These are phyloP conservation scores for Natrix natrix DNA, from an alignment of 2,797 vertebrate species.

Conservation along the genomic window DNA sequence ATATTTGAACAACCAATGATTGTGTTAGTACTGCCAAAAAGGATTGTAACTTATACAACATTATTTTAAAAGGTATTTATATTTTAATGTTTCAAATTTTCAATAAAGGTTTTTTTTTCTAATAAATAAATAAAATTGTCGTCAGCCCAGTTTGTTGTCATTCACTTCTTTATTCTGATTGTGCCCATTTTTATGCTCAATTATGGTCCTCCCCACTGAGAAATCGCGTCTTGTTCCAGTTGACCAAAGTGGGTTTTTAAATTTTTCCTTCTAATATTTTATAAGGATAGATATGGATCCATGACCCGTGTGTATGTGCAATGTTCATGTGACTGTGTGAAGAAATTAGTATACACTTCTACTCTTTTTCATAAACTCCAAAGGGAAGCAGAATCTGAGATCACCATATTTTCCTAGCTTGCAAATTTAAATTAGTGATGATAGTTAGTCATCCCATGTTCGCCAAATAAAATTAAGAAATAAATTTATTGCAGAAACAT, in stretches of 20 bases:
- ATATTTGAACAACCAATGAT: too few species aligned
- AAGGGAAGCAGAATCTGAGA: conserved; percentile 50
- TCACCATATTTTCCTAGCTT: conserved; percentile 57
- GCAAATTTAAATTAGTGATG: conserved; percentile 61
- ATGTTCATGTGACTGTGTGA: background rate
- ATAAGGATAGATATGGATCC: conserved; percentile 64
- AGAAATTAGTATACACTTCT: background rate
- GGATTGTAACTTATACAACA: too few species aligned
- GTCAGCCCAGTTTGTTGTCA: background rate
- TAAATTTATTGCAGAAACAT: conserved; percentile 75
- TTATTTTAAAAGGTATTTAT: too few species aligned
- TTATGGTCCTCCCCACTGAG: background rate
- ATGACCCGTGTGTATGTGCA: conserved; percentile 14
- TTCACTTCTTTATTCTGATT: background rate
- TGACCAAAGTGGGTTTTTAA: conserved; percentile 62
- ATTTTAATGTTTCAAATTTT: too few species aligned
- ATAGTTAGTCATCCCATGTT: conserved; percentile 53
- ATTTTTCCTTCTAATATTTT: conserved; percentile 62
- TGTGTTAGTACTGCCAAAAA: too few species aligned
- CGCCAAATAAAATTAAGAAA: conserved; percentile 67
- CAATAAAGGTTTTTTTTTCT: too few species aligned
- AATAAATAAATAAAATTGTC: too few species aligned
- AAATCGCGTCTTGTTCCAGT: conserved; percentile 54
- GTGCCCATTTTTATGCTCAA: background rate
- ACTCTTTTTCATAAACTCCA: conserved; percentile 27